Conservation (phyloP, 2,888 invertebrate species). For the Spodoptera littoralis region DNA sequence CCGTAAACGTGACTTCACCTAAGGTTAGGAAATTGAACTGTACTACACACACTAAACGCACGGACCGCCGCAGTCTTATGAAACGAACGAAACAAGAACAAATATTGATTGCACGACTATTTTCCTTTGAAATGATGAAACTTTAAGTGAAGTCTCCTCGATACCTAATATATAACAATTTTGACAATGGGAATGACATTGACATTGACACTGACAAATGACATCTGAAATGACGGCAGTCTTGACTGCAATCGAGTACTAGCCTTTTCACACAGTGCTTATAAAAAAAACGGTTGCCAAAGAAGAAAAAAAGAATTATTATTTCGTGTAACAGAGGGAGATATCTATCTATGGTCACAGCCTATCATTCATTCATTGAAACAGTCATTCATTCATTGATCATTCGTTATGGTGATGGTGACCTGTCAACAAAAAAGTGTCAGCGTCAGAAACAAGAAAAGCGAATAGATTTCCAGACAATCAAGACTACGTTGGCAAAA, state of each 20-base stretch:
- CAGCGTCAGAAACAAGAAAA: constrained; percentile 60
- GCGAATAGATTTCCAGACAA: constrained; percentile 54
- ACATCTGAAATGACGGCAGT: not conserved
- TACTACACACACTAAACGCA: constrained; percentile 18
- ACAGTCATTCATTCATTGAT: constrained; percentile 27
- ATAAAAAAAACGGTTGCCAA: not conserved
- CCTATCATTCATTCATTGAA: constrained; percentile 23
- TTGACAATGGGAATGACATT: constrained; percentile 20
- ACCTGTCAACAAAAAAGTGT: constrained; percentile 55
- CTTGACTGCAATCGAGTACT: not conserved
- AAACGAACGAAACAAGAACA: constrained; percentile 44
- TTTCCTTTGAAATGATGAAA: constrained; percentile 31
- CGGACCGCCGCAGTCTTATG: constrained; percentile 51
- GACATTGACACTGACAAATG: not conserved
- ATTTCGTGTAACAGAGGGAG: constrained; percentile 10
- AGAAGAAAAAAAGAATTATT: not conserved
- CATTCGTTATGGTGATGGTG: constrained; percentile 24
- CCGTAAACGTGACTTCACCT: constrained; percentile 43
- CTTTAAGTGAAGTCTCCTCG: not conserved
- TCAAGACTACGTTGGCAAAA: constrained; percentile 75
- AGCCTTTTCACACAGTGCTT: constrained; percentile 4
- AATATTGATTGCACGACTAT: constrained; percentile 49
- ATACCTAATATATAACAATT: not conserved
- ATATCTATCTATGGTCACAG: not conserved
- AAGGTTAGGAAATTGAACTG: constrained; percentile 36